Evolutionary conservation across 2,888 invertebrate genomes (phyloP).

Genomic region (Tetranychus truncatus): DNA sequence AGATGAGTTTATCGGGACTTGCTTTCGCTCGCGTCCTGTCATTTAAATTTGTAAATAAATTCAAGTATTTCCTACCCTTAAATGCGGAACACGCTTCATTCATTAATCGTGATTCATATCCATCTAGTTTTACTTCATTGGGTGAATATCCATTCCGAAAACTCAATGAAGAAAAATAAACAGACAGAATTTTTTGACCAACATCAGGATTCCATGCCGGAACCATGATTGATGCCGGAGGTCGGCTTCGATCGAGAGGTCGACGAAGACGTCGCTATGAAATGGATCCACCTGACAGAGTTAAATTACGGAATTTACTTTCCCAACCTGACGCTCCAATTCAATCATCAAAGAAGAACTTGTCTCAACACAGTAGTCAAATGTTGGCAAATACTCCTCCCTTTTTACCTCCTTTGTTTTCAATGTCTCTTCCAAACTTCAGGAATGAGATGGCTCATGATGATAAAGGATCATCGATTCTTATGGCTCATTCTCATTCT

Average conservation of each 20-base stretch:
- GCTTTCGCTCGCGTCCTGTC: no score
- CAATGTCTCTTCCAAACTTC: slow-evolving; percentile 14
- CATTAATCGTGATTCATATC: no score
- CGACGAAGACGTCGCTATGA: slow-evolving; percentile 43
- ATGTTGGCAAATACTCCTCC: slow-evolving; percentile 4
- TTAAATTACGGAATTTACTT: slow-evolving; percentile 53
- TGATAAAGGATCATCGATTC: slow-evolving; percentile 14
- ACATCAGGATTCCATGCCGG: no score
- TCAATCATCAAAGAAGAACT: slow-evolving; percentile 12
- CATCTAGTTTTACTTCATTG: no score
- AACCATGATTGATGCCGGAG: slow-evolving; percentile 5
- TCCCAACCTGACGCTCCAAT: slow-evolving; percentile 43
- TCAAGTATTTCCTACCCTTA: no score
- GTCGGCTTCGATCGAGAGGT: slow-evolving; percentile 24
- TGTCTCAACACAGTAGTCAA: background rate
- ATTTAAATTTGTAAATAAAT: no score
- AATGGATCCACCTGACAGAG: background rate
- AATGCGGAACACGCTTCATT: no score
- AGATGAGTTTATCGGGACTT: no score
- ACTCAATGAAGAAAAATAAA: no score
- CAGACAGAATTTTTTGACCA: no score
- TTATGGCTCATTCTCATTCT: background rate
- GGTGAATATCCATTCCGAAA: no score
- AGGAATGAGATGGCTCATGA: slow-evolving; percentile 12
- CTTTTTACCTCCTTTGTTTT: slow-evolving; percentile 20